These are phyloP conservation scores for Hedychridium roseum DNA, from an alignment of 2,888 invertebrate genomes.

Conservation along the genomic window DNA sequence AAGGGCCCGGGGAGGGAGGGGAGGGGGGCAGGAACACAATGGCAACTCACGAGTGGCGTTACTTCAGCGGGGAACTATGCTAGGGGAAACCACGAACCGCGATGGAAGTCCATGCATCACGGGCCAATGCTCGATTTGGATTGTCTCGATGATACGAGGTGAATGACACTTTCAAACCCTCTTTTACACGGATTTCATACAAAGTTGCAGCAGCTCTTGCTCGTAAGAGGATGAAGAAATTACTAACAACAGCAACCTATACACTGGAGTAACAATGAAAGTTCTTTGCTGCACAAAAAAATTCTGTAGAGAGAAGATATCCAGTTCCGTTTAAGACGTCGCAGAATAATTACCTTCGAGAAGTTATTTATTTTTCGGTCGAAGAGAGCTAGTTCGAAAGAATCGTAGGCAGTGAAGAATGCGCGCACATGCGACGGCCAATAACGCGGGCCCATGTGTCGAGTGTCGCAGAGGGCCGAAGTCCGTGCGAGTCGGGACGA, in stretches of 20 bases:
- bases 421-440: conserved; percentile 18
- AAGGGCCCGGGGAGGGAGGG: no score
- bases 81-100: no score
- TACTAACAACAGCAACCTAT: neutral
- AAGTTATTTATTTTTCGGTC: neutral
- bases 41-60: conserved; percentile 6
- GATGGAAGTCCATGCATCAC: no score
- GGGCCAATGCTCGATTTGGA: conserved; percentile 13
- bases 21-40: conserved; percentile 1
- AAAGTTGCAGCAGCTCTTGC: neutral
- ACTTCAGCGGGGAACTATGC: no score
- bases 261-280: no score
- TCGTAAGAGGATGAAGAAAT: neutral
- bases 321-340: conserved; percentile 14
- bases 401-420: neutral
- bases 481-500: conserved; percentile 41
- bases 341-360: conserved; percentile 15
- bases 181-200: no score
- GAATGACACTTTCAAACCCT: conserved; percentile 4
- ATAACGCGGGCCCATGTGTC: conserved; percentile 28
- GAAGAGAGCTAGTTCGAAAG: neutral
- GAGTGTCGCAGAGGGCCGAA: conserved; percentile 19
- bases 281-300: neutral
- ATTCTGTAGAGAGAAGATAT: neutral
- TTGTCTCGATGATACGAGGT: conserved; percentile 8